These are phyloP conservation scores for Pachliopta kotzebuea DNA, from an alignment of 2,888 invertebrate genomes.

Conservation along the genomic window DNA sequence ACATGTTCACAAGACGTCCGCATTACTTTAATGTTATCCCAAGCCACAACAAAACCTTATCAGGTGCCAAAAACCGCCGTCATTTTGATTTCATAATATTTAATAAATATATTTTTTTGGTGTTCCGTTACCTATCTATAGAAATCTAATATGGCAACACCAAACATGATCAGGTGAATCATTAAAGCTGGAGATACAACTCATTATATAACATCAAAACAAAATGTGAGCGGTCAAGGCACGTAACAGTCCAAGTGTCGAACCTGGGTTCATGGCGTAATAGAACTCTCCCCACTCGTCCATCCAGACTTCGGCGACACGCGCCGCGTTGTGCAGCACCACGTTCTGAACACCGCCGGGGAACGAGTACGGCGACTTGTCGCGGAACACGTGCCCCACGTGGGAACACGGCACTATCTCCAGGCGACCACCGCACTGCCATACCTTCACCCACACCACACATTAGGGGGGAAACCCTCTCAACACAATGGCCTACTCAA, in stretches of 20 bases:
- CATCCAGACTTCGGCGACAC: constrained; percentile 99
- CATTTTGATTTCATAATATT: constrained; percentile 43
- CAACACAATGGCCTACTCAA: neutral
- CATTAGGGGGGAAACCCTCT: constrained; percentile 3
- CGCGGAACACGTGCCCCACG: constrained; percentile 98
- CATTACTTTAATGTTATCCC: constrained; percentile 57
- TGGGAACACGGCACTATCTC: constrained; percentile 98
- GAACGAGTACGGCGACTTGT: constrained; percentile 99
- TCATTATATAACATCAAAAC: constrained; percentile 17
- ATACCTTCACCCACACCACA: constrained; percentile 81
- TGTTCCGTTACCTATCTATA: too few species aligned
- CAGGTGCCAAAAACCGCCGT: constrained; percentile 47
- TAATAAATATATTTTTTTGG: neutral
- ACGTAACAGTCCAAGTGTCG: constrained; percentile 50
- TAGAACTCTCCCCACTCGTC: constrained; percentile 99
- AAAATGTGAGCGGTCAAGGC: constrained; percentile 46
- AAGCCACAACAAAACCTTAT: constrained; percentile 79
- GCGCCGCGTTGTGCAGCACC: constrained; percentile 98
- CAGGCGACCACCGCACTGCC: constrained; percentile 98
- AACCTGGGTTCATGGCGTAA: constrained; percentile 99
- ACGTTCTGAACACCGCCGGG: constrained; percentile 98
- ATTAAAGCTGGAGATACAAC: too few species aligned
- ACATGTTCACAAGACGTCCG: constrained; percentile 42
- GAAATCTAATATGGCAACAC: too few species aligned
- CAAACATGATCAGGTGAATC: too few species aligned